Evolutionary conservation across 2,888 invertebrate species (phyloP).

Genomic region (Heliconius cydno): DNA sequence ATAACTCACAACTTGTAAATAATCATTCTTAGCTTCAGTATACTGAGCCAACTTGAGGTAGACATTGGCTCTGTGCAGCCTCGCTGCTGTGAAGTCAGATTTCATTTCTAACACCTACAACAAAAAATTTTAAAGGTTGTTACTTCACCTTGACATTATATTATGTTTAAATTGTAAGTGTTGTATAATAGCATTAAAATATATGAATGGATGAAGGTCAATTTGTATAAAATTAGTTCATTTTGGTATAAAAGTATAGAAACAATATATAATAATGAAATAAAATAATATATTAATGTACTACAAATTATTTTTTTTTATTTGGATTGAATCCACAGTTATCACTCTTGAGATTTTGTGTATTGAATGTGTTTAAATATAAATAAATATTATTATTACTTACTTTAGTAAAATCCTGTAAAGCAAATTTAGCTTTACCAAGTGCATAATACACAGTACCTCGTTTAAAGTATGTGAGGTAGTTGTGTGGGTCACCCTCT

Average conservation of each 20-base stretch:
- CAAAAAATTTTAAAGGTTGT: slow-evolving; percentile 16
- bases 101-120: slow-evolving; percentile 92
- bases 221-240: background rate
- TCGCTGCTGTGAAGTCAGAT: slow-evolving; percentile 96
- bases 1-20: slow-evolving; percentile 90
- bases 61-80: slow-evolving; percentile 92
- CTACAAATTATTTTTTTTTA: too few species aligned
- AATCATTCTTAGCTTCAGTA: slow-evolving; percentile 91
- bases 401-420: slow-evolving; percentile 94
- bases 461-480: slow-evolving; percentile 97
- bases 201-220: background rate
- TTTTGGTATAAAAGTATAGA: too few species aligned
- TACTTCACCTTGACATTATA: background rate
- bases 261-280: too few species aligned
- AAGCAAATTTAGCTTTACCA: slow-evolving; percentile 97
- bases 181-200: background rate
- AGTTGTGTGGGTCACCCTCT: slow-evolving; percentile 98
- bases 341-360: too few species aligned
- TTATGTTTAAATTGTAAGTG: background rate
- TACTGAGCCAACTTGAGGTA: slow-evolving; percentile 95
- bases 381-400: slow-evolving; percentile 32
- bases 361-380: background rate
- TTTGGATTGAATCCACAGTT: too few species aligned
- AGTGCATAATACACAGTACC: slow-evolving; percentile 98
- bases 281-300: too few species aligned